Conservation (phyloP, 1,140 invertebrate genomes). For the Nixonia krombeini region DNA sequence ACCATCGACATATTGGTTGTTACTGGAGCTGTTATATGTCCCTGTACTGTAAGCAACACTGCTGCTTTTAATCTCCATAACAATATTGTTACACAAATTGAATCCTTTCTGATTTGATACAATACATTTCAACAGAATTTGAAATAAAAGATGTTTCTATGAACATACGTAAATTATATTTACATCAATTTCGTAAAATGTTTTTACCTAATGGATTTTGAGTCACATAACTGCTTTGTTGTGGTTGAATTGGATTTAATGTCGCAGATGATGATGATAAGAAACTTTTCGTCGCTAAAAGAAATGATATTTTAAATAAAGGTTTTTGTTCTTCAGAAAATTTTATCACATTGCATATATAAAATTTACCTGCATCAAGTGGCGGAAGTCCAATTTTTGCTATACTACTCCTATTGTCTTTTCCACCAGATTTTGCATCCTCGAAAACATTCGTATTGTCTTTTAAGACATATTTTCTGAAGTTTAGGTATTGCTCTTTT, state of each 20-base stretch:
- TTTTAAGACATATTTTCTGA: conserved; percentile 83
- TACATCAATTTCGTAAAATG: background rate
- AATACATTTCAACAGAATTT: no score
- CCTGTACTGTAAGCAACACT: conserved; percentile 66
- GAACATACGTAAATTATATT: background rate
- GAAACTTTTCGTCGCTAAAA: conserved; percentile 64
- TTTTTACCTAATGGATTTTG: conserved; percentile 66
- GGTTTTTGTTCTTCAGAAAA: background rate
- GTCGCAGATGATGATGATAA: conserved; percentile 54
- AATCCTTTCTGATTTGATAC: background rate
- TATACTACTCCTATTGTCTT: conserved; percentile 53
- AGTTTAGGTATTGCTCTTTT: conserved; percentile 87
- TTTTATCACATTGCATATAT: background rate
- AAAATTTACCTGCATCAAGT: conserved; percentile 68
- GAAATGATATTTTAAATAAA: conserved; percentile 11
- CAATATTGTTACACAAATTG: no score
- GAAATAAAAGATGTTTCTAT: no score
- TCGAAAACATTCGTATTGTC: conserved; percentile 87
- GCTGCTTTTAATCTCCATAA: no score
- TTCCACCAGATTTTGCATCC: conserved; percentile 61
- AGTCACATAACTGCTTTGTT: conserved; percentile 58
- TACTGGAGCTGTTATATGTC: conserved; percentile 57
- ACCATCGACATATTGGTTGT: conserved; percentile 69
- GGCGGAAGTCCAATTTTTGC: conserved; percentile 73
- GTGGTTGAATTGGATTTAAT: conserved; percentile 45